Percentiles rank a stretch among this genome's conserved stretches.
Conservation (phyloP, 1,140 invertebrate genomes). For the Sitobion miscanthi region DNA sequence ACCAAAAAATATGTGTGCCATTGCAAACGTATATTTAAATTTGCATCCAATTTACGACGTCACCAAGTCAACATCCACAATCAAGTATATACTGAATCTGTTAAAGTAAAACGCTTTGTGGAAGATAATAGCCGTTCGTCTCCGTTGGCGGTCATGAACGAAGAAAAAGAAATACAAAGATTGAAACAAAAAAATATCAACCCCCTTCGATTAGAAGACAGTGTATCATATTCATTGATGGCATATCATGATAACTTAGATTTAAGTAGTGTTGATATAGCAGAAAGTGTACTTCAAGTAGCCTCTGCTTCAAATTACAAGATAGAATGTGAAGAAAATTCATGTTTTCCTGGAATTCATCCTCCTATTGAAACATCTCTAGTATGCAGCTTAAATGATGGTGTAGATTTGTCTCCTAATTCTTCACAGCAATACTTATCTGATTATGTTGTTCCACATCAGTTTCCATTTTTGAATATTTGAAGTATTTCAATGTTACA, state of each 20-base stretch:
- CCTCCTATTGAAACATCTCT: conserved; percentile 52
- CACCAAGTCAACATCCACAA: conserved; percentile 47
- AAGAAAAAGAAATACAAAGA: conserved; percentile 38
- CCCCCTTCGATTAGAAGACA: not conserved
- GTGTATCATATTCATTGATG: conserved; percentile 40
- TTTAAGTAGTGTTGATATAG: conserved; percentile 49
- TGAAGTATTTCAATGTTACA: not conserved
- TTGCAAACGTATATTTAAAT: conserved; percentile 47
- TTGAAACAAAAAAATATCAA: conserved; percentile 29
- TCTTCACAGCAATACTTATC: conserved; percentile 54
- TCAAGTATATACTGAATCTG: not conserved
- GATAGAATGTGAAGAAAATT: conserved; percentile 52
- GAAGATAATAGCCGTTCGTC: conserved; percentile 46
- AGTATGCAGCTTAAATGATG: conserved; percentile 50
- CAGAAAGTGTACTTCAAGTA: conserved; percentile 45
- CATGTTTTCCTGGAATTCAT: conserved; percentile 54
- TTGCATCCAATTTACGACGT: conserved; percentile 47
- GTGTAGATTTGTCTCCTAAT: conserved; percentile 44
- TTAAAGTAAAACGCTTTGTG: conserved; percentile 44
- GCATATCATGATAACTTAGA: conserved; percentile 46
- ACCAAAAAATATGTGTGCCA: conserved; percentile 14
- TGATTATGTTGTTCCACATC: conserved; percentile 48
- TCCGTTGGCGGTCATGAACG: conserved; percentile 17
- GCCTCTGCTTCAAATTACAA: conserved; percentile 42
- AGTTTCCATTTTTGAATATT: conserved; percentile 52